Evolutionary conservation across 2,113 vertebrate species (phyloP).

Genomic region (Tautogolabrus adspersus): DNA sequence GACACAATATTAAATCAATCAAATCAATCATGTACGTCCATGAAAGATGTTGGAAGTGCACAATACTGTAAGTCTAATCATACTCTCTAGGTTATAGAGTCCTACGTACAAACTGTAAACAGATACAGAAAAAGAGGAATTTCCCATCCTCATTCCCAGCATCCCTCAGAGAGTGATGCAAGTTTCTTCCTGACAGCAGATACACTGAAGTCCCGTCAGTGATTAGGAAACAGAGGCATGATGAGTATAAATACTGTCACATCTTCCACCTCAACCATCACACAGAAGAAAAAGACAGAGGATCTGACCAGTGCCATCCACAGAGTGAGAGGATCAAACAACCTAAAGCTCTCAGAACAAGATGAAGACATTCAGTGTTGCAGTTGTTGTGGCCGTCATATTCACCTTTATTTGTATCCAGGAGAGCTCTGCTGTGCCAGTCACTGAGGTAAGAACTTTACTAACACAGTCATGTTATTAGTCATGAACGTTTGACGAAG

Average conservation of each 20-base stretch:
- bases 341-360: not conserved
- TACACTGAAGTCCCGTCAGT: not conserved
- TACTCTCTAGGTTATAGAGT: no score
- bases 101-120: no score
- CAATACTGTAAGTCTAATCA: no score
- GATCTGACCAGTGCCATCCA: conserved; percentile 1
- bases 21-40: no score
- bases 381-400: conserved; percentile 11
- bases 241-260: not conserved
- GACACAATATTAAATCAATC: no score
- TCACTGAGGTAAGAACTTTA: not conserved
- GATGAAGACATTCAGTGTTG: conserved; percentile 20
- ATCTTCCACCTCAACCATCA: not conserved
- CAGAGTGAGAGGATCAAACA: not conserved
- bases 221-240: not conserved
- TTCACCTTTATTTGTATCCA: conserved; percentile 9
- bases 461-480: not conserved
- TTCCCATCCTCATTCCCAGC: conserved; percentile 3
- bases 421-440: conserved; percentile 9
- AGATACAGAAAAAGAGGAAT: not conserved
- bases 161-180: not conserved
- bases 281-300: not conserved
- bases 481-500: no score
- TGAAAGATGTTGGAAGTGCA: no score
- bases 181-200: not conserved